These are phyloP conservation scores for Teleiodes luculella DNA, from an alignment of 2,888 invertebrate species.

Conservation along the genomic window DNA sequence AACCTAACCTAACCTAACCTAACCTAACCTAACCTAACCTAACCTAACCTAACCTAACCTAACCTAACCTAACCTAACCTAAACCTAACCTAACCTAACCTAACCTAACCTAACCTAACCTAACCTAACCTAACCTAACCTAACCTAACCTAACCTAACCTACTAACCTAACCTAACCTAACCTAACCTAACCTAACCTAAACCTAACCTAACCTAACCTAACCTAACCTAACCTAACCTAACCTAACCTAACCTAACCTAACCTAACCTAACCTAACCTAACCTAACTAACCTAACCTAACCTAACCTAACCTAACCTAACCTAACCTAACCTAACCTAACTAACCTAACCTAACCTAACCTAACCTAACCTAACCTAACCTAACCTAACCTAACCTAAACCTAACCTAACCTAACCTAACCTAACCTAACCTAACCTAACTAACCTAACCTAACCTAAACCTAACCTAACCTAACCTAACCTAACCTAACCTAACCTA, in stretches of 20 bases:
- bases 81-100: too few species aligned
- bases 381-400: constrained; percentile 27
- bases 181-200: too few species aligned
- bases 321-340: constrained; percentile 22
- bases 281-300: constrained; percentile 21
- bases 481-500: constrained; percentile 25
- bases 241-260: constrained; percentile 20
- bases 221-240: constrained; percentile 20
- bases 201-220: too few species aligned
- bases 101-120: constrained; percentile 23
- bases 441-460: too few species aligned
- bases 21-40: constrained; percentile 23
- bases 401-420: too few species aligned
- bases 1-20: constrained; percentile 23
- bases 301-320: constrained; percentile 25
- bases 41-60: constrained; percentile 24
- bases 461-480: constrained; percentile 25
- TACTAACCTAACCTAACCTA: too few species aligned
- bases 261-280: constrained; percentile 21
- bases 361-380: constrained; percentile 29
- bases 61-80: constrained; percentile 22
- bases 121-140: constrained; percentile 23
- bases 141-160: constrained; percentile 22
- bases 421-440: constrained; percentile 25
- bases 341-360: constrained; percentile 22